Evolutionary conservation across 2,797 vertebrate species (phyloP).

Genomic region (Sarcoramphus papa): DNA sequence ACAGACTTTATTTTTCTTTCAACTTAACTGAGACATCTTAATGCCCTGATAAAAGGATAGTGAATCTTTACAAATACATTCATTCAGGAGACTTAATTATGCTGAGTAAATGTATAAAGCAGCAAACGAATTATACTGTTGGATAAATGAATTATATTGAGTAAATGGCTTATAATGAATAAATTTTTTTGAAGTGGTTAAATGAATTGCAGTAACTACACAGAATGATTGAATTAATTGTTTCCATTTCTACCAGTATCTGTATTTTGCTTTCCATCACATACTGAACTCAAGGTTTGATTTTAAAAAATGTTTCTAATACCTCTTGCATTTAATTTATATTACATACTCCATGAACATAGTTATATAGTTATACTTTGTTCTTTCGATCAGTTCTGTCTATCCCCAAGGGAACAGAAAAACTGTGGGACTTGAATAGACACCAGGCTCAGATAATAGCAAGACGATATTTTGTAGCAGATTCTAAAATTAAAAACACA

Average conservation of each 20-base stretch:
- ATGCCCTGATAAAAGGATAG: neutral
- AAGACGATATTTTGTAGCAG: neutral
- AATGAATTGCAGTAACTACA: slow-evolving; percentile 24
- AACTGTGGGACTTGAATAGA: neutral
- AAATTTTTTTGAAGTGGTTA: slow-evolving; percentile 21
- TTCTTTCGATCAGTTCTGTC: neutral
- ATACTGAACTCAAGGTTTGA: neutral
- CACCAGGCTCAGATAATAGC: neutral
- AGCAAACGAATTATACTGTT: slow-evolving; percentile 27
- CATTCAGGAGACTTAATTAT: slow-evolving; percentile 26
- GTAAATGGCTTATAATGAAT: slow-evolving; percentile 27
- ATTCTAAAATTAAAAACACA: neutral
- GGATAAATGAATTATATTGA: slow-evolving; percentile 32
- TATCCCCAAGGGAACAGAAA: neutral
- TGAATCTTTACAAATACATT: slow-evolving; percentile 10
- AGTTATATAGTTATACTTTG: neutral
- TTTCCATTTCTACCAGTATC: slow-evolving; percentile 4
- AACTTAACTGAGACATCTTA: neutral
- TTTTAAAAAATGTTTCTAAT: neutral
- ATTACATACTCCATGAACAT: neutral
- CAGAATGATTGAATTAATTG: slow-evolving; percentile 5
- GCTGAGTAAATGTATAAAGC: slow-evolving; percentile 19
- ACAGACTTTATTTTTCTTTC: neutral
- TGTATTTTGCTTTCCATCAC: neutral
- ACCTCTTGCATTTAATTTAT: neutral